phyloP scores from a whole-genome alignment of 1,140 invertebrate species.

The Littorina saxatilis region DNA sequence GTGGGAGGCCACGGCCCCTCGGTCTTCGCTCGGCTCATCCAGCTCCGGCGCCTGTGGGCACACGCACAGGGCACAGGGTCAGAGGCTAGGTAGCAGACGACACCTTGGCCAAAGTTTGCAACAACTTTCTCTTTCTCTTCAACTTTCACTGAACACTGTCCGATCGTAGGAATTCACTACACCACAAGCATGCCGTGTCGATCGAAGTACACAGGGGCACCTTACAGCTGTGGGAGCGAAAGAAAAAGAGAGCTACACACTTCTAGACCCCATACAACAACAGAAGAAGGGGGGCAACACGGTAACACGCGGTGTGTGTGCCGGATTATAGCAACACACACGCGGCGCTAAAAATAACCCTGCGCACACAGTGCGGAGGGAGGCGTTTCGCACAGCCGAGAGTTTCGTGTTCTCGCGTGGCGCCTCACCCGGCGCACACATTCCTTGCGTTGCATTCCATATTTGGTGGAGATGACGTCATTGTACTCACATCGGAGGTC shows the following conservation, averaged over 20 bases:
- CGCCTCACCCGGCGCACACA: slow-evolving; percentile 44
- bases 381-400: slow-evolving; percentile 54
- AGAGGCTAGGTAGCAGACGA: slow-evolving; percentile 6
- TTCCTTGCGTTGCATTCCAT: slow-evolving; percentile 70
- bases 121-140: background rate
- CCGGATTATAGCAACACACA: slow-evolving; percentile 38
- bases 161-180: background rate
- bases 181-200: background rate
- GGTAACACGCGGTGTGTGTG: slow-evolving; percentile 33
- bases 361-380: slow-evolving; percentile 42
- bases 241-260: slow-evolving; percentile 16
- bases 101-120: slow-evolving; percentile 18
- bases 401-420: slow-evolving; percentile 50
- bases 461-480: slow-evolving; percentile 69
- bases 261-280: slow-evolving; percentile 11
- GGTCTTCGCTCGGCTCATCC: slow-evolving; percentile 23
- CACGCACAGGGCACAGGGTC: slow-evolving; percentile 22
- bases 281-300: background rate
- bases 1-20: slow-evolving; percentile 3
- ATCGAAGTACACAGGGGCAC: background rate
- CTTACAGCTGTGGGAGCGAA: background rate
- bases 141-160: background rate
- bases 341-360: slow-evolving; percentile 47
- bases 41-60: slow-evolving; percentile 25
- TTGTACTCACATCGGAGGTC: slow-evolving; percentile 16